A percentile compares a stretch with the other conserved stretches of the same genome.
Conservation (phyloP, 2,888 invertebrate species). For the Lacanobia oleracea region DNA sequence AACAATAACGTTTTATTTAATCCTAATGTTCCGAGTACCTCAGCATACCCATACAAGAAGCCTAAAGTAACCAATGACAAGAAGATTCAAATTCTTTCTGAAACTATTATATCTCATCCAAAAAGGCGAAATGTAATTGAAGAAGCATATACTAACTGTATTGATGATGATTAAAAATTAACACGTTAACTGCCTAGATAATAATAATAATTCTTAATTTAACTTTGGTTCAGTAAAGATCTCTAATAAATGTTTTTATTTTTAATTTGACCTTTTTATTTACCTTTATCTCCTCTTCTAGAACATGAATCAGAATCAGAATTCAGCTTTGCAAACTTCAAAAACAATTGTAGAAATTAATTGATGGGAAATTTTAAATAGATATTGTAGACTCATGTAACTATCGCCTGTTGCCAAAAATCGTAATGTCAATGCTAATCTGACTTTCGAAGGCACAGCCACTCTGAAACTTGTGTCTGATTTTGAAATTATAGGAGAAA, state of each 20-base stretch:
- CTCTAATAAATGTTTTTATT: background rate
- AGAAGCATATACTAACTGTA: background rate
- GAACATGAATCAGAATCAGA: slow-evolving; percentile 4
- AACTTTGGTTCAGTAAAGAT: background rate
- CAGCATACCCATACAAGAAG: background rate
- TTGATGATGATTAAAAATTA: background rate
- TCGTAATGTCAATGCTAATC: slow-evolving; percentile 11
- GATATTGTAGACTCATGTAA: too few relatives aligned
- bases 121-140: background rate
- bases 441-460: background rate
- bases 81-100: background rate
- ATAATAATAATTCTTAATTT: background rate
- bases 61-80: background rate
- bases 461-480: slow-evolving; percentile 2
- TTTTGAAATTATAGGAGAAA: slow-evolving; percentile 1
- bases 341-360: slow-evolving; percentile 8
- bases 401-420: slow-evolving; percentile 7
- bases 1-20: background rate
- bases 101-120: background rate
- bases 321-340: slow-evolving; percentile 13
- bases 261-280: background rate
- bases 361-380: slow-evolving; percentile 9
- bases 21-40: background rate
- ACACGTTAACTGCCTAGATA: background rate
- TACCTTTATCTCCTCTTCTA: background rate